Percentiles rank a stretch among this genome's conserved stretches.
Conservation (phyloP, 2,113 vertebrate genomes). For the Prunella himalayana region DNA sequence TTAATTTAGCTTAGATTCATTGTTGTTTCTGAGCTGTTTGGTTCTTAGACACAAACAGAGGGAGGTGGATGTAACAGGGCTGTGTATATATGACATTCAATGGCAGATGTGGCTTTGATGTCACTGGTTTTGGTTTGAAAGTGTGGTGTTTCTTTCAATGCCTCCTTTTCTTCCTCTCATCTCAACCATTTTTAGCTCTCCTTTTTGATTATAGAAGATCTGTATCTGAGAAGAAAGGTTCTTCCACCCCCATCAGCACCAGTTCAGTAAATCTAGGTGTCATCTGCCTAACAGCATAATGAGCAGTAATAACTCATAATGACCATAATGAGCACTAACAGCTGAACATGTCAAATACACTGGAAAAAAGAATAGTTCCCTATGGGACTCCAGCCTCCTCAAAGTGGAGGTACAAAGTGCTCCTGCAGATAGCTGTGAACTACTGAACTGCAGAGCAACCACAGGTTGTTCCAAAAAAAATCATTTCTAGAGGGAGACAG, state of each 20-base stretch:
- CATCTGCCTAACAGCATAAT: slow-evolving; percentile 60
- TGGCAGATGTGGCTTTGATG: not conserved
- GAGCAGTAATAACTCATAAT: slow-evolving; percentile 61
- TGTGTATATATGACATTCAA: fast-evolving
- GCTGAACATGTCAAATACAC: slow-evolving; percentile 62
- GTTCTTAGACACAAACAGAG: not conserved
- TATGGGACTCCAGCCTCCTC: slow-evolving; percentile 21
- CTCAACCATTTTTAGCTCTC: not conserved
- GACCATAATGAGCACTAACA: slow-evolving; percentile 61
- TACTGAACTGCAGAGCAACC: not conserved
- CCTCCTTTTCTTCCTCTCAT: not conserved
- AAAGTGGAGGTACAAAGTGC: not conserved
- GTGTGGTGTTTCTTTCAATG: not conserved
- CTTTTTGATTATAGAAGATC: not conserved
- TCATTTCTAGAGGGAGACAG: not conserved
- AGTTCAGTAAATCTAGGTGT: slow-evolving; percentile 54
- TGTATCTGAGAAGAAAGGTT: slow-evolving; percentile 1
- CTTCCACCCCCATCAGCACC: slow-evolving; percentile 2
- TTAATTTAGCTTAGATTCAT: not conserved
- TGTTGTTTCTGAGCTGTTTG: not conserved
- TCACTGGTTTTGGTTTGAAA: not conserved
- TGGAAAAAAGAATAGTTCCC: slow-evolving; percentile 30
- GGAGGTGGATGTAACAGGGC: not conserved
- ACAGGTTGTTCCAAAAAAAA: not conserved
- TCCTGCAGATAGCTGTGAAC: not conserved